These are phyloP conservation scores for Limanda limanda DNA, from an alignment of 2,113 vertebrate species.

Conservation along the genomic window DNA sequence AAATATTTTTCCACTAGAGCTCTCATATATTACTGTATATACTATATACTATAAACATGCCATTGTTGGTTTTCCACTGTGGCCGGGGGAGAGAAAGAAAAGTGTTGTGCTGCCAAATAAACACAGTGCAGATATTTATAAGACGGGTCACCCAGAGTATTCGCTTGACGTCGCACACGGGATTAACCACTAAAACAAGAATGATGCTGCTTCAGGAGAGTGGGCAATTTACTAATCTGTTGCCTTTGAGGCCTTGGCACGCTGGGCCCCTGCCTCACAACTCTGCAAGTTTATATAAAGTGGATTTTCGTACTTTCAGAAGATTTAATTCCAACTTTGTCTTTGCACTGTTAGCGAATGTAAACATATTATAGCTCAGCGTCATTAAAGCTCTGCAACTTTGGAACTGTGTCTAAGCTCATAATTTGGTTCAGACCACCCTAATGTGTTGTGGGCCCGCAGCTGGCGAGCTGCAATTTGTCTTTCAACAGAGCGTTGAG, in stretches of 20 bases:
- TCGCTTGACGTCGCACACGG: slow-evolving; percentile 25
- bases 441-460: slow-evolving; percentile 8
- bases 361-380: slow-evolving; percentile 30
- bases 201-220: slow-evolving; percentile 43
- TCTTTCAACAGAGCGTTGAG: slow-evolving; percentile 42
- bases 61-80: slow-evolving; percentile 58
- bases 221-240: slow-evolving; percentile 35
- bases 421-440: slow-evolving; percentile 48
- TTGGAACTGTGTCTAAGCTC: slow-evolving; percentile 6
- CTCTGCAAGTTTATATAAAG: slow-evolving; percentile 19
- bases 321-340: slow-evolving; percentile 34
- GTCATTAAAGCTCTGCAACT: background rate
- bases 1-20: slow-evolving; percentile 59
- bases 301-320: slow-evolving; percentile 20
- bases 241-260: slow-evolving; percentile 43
- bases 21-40: slow-evolving; percentile 50
- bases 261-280: slow-evolving; percentile 23
- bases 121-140: slow-evolving; percentile 54
- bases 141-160: slow-evolving; percentile 43
- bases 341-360: slow-evolving; percentile 4
- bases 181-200: slow-evolving; percentile 51
- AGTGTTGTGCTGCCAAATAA: slow-evolving; percentile 59
- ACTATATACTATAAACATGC: slow-evolving; percentile 61
- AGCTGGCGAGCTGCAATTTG: slow-evolving; percentile 28
- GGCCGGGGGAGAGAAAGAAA: slow-evolving; percentile 19